phyloP scores from a whole-genome alignment of 2,888 invertebrate genomes.

The Leptopilina myrica region DNA sequence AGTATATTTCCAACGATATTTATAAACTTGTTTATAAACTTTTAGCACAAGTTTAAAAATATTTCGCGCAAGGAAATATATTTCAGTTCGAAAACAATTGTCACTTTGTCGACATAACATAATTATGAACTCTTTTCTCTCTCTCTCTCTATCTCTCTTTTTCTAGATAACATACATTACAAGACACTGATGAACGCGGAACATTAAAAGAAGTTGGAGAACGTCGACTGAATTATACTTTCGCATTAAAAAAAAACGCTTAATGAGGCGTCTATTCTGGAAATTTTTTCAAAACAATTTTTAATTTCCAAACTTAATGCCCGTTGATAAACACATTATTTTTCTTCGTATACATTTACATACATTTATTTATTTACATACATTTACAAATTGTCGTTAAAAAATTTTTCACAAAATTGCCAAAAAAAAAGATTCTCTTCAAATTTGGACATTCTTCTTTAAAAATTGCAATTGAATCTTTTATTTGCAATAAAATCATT shows the following conservation, averaged over 20 bases:
- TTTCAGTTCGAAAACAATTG: not conserved
- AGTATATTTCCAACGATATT: no score
- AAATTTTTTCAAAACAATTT: constrained; percentile 8
- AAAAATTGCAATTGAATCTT: no score
- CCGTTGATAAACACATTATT: not conserved
- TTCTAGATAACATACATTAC: constrained; percentile 11
- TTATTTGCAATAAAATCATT: no score
- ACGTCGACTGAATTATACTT: constrained; percentile 1
- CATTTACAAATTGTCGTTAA: no score
- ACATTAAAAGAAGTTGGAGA: constrained; percentile 15
- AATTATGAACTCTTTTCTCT: not conserved
- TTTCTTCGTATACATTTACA: not conserved
- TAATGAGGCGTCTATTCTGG: constrained; percentile 23
- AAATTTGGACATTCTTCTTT: no score
- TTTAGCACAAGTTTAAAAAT: no score
- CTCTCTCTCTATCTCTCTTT: not conserved
- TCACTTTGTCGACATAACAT: not conserved
- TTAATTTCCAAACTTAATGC: not conserved
- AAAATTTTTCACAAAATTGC: no score
- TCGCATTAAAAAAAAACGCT: constrained; percentile 16
- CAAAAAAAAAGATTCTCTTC: no score
- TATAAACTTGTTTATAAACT: no score
- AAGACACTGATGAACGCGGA: constrained; percentile 4
- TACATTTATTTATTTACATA: no score
- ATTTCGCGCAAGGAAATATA: no score